Evolutionary conservation across 1,140 invertebrate genomes (phyloP).

Genomic region (Aricia agestis): DNA sequence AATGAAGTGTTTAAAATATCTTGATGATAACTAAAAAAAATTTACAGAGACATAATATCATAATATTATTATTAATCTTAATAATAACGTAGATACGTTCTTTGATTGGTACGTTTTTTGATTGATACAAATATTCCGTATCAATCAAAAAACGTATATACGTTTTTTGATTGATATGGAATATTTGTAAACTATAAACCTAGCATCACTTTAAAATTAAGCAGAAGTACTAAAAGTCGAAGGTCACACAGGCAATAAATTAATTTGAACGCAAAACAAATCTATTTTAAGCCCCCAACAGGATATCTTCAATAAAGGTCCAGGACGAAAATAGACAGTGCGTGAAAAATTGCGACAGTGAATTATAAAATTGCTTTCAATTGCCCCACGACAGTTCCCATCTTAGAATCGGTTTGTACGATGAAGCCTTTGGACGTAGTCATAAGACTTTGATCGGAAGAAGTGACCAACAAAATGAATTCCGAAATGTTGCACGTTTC

Average conservation of each 20-base stretch:
- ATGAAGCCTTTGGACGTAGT: not conserved
- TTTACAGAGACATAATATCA: too few relatives aligned
- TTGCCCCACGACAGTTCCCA: not conserved
- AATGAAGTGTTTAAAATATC: too few relatives aligned
- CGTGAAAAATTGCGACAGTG: slow-evolving; percentile 4
- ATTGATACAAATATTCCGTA: too few relatives aligned
- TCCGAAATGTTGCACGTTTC: slow-evolving; percentile 69
- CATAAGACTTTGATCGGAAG: not conserved
- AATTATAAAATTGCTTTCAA: slow-evolving; percentile 13
- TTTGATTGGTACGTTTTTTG: too few relatives aligned
- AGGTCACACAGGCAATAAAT: slow-evolving; percentile 8
- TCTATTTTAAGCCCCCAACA: slow-evolving; percentile 4
- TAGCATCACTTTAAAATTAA: too few relatives aligned
- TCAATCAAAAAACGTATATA: too few relatives aligned
- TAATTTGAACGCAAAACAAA: not conserved
- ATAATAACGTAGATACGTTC: too few relatives aligned
- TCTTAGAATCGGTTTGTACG: slow-evolving; percentile 1
- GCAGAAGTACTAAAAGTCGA: not conserved
- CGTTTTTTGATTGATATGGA: too few relatives aligned
- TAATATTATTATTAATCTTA: too few relatives aligned
- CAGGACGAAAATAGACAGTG: slow-evolving; percentile 10
- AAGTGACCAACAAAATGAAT: slow-evolving; percentile 21
- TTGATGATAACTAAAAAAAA: too few relatives aligned
- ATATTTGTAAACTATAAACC: not conserved
- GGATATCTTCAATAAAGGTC: not conserved